Conservation (phyloP, 2,797 vertebrate genomes). For the Neostethus bicornis region DNA sequence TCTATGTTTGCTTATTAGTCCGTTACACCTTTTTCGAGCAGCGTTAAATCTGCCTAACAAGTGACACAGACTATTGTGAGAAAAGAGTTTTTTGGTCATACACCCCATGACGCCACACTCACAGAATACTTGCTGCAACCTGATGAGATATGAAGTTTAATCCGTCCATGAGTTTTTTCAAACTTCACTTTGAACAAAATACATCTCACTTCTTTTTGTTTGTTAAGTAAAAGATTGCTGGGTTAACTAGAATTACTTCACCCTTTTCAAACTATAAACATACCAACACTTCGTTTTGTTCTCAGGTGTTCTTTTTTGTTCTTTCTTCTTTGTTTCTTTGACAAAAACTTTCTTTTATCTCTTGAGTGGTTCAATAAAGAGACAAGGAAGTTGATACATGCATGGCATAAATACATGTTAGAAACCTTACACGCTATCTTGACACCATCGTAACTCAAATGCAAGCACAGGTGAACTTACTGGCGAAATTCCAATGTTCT, state of each 20-base stretch:
- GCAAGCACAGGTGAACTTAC: conserved; percentile 33
- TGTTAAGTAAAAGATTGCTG: neutral
- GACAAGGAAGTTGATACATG: conserved; percentile 11
- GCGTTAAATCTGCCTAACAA: too few relatives aligned
- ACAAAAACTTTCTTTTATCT: conserved; percentile 9
- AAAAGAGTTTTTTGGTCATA: too few relatives aligned
- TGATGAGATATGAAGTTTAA: conserved; percentile 14
- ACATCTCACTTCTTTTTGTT: neutral
- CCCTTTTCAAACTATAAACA: neutral
- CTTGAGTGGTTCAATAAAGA: neutral
- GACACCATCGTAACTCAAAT: neutral
- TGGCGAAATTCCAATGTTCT: neutral
- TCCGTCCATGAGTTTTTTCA: conserved; percentile 14
- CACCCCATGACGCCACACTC: too few relatives aligned
- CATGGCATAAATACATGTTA: neutral
- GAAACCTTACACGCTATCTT: conserved; percentile 16
- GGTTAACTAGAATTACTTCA: conserved; percentile 27
- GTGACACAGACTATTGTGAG: too few relatives aligned
- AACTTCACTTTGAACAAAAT: neutral
- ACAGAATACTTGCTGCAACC: conserved; percentile 29
- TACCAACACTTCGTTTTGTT: neutral
- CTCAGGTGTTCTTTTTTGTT: neutral
- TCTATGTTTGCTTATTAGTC: too few relatives aligned
- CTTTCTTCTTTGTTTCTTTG: neutral
- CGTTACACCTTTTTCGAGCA: too few relatives aligned